phyloP scores from a whole-genome alignment of 2,797 vertebrate genomes.

The Anniella stebbinsi region DNA sequence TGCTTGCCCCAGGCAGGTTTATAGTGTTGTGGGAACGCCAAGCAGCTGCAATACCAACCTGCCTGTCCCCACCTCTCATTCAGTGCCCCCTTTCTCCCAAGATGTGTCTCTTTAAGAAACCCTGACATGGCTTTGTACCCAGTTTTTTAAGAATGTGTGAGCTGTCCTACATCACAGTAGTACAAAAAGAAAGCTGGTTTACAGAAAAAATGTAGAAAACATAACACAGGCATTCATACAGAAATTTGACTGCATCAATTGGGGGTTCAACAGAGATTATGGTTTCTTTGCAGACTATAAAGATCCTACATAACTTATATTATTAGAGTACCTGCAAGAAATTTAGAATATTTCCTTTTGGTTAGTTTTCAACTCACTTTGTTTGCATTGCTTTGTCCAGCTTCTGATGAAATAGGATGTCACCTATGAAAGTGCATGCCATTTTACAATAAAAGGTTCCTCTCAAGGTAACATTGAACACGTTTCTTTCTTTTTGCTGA shows the following conservation, averaged over 20 bases:
- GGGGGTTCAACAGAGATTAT: neutral
- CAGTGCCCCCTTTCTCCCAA: neutral
- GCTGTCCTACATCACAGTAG: neutral
- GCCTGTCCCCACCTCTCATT: neutral
- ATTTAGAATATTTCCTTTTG: neutral
- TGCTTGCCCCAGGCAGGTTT: slow-evolving; percentile 9
- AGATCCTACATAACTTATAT: neutral
- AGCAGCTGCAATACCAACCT: neutral
- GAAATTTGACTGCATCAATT: neutral
- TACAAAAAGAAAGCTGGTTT: neutral
- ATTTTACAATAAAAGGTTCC: neutral
- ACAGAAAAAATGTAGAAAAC: neutral
- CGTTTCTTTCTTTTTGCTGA: neutral
- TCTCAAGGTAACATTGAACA: neutral
- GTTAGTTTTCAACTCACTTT: neutral
- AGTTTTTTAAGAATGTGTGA: neutral
- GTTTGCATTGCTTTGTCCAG: neutral
- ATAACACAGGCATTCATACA: neutral
- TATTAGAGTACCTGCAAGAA: neutral
- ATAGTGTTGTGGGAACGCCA: neutral
- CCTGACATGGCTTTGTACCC: neutral
- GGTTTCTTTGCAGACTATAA: neutral
- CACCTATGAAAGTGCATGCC: neutral
- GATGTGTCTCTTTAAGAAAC: neutral
- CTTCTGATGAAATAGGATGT: neutral